Conservation (phyloP, 1,140 invertebrate species). For the Sitophilus oryzae region DNA sequence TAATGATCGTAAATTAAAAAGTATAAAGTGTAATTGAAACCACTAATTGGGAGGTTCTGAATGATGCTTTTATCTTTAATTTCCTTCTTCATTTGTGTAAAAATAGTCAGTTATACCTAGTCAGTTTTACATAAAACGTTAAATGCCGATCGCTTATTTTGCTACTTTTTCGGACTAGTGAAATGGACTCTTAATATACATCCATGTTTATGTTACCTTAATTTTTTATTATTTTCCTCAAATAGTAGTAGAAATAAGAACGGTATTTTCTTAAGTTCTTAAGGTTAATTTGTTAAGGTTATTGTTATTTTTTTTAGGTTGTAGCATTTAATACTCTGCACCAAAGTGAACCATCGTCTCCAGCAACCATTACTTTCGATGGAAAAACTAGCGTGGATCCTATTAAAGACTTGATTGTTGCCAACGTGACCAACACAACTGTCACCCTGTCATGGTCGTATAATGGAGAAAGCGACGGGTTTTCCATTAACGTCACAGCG, state of each 20-base stretch:
- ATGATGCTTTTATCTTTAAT: too few species aligned
- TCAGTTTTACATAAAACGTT: too few species aligned
- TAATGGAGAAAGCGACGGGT: conserved; percentile 56
- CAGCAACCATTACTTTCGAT: conserved; percentile 55
- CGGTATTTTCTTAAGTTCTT: too few species aligned
- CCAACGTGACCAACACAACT: conserved; percentile 46
- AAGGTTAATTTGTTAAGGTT: too few species aligned
- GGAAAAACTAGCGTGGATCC: conserved; percentile 55
- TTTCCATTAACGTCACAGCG: conserved; percentile 50
- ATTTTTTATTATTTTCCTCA: conserved; percentile 3
- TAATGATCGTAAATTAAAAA: too few species aligned
- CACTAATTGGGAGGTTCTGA: too few species aligned
- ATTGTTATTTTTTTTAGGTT: conserved; percentile 48
- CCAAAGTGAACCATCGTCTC: conserved; percentile 54
- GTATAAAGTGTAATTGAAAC: too few species aligned
- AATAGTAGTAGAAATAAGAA: too few species aligned
- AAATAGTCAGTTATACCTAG: too few species aligned
- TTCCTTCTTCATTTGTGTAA: too few species aligned
- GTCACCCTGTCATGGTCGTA: conserved; percentile 57
- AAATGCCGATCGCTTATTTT: too few species aligned
- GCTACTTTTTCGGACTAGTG: too few species aligned
- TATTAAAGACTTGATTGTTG: conserved; percentile 48
- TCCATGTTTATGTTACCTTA: not conserved
- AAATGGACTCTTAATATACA: not conserved
- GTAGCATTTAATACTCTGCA: conserved; percentile 56